Conservation (phyloP, 1,140 invertebrate species). For the Zaprionus inermis region DNA sequence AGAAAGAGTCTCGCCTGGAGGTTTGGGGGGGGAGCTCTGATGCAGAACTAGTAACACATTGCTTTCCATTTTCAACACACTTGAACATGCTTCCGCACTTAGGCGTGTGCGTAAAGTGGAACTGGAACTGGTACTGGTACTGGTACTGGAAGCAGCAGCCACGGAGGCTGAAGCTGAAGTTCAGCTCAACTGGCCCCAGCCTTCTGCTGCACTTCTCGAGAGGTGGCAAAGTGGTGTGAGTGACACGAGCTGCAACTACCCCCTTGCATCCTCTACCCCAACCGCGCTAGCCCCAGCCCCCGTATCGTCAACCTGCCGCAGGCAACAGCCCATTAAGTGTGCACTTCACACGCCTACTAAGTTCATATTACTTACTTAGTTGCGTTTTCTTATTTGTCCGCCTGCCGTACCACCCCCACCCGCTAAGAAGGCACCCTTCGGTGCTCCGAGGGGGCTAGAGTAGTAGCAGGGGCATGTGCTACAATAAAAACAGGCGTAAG, state of each 20-base stretch:
- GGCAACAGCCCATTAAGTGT: conserved; percentile 60
- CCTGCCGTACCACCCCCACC: neutral
- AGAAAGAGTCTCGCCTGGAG: neutral
- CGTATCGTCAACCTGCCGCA: conserved; percentile 23
- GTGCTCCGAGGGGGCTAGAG: neutral
- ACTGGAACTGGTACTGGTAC: conserved; percentile 29
- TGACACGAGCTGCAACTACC: conserved; percentile 55
- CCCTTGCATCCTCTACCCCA: neutral
- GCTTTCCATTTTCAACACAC: conserved; percentile 79
- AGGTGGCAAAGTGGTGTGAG: conserved; percentile 50
- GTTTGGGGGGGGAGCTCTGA: neutral
- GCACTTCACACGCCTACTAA: conserved; percentile 76
- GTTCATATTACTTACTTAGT: conserved; percentile 79
- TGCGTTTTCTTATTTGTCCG: conserved; percentile 56
- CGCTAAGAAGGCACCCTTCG: neutral
- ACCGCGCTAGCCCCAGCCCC: no score
- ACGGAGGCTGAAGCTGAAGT: conserved; percentile 16
- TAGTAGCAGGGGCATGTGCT: no score
- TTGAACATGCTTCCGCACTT: conserved; percentile 81
- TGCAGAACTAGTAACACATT: conserved; percentile 67
- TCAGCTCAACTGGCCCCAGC: no score
- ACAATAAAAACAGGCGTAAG: neutral
- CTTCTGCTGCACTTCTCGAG: conserved; percentile 5
- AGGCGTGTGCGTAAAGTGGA: conserved; percentile 63
- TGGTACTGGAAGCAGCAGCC: conserved; percentile 10